phyloP scores from a whole-genome alignment of 2,797 vertebrate species.

The Pseudocheirus occidentalis region DNA sequence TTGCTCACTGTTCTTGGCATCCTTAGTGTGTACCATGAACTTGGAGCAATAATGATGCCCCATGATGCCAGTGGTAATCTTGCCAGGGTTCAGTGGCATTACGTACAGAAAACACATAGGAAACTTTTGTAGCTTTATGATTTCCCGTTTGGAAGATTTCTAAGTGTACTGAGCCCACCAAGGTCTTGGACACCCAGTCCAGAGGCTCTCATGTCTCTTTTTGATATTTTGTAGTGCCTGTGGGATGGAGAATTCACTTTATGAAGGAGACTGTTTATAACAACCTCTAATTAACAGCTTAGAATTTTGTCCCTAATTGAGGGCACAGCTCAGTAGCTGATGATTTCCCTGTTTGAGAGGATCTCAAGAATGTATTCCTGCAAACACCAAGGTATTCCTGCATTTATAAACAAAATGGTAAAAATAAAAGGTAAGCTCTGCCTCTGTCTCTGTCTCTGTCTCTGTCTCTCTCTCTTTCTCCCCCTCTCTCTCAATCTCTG shows the following conservation, averaged over 20 bases:
- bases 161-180: neutral
- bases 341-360: conserved; percentile 29
- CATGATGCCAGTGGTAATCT: neutral
- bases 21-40: neutral
- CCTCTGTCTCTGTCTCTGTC: too few relatives aligned
- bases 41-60: neutral
- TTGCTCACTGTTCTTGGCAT: neutral
- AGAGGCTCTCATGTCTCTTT: neutral
- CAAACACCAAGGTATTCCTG: neutral
- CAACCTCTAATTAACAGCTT: neutral
- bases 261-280: neutral
- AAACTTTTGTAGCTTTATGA: neutral
- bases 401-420: too few relatives aligned
- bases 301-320: conserved; percentile 1
- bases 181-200: neutral
- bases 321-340: conserved; percentile 13
- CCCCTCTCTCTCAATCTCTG: too few relatives aligned
- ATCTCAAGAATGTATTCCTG: neutral
- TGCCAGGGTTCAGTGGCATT: conserved; percentile 28
- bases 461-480: too few relatives aligned
- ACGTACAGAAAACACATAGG: neutral
- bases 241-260: neutral
- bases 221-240: neutral
- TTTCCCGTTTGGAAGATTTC: neutral
- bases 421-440: too few relatives aligned